These are phyloP conservation scores for Cotesia congregata DNA, from an alignment of 2,888 invertebrate species.

Conservation along the genomic window DNA sequence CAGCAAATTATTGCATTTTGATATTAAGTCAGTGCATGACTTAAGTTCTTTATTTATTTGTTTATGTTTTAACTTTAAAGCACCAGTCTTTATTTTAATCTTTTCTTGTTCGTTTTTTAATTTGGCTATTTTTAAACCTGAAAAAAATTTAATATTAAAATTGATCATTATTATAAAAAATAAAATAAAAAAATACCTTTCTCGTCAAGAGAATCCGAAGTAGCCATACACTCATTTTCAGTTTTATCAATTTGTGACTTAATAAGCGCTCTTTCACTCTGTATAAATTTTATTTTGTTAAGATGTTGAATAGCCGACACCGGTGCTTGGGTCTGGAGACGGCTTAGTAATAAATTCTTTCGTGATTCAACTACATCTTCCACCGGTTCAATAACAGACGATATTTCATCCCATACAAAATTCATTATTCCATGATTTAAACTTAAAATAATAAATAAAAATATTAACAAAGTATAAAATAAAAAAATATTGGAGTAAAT, in stretches of 20 bases:
- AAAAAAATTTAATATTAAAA: neutral
- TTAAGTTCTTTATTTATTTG: slow-evolving; percentile 57
- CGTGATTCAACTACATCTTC: neutral
- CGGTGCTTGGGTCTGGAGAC: neutral
- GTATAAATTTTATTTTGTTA: neutral
- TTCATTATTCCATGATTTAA: neutral
- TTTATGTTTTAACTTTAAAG: slow-evolving; percentile 46
- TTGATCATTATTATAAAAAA: neutral
- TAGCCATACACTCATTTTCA: neutral
- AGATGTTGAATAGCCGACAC: neutral
- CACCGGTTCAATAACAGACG: neutral
- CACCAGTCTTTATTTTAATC: neutral
- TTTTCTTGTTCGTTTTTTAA: neutral
- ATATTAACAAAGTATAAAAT: neutral
- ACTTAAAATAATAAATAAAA: neutral
- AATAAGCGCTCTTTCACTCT: neutral
- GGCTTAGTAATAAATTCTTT: neutral
- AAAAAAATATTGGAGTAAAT: neutral
- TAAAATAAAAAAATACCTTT: slow-evolving; percentile 4
- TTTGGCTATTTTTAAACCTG: neutral
- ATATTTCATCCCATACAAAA: neutral
- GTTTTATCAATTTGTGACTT: neutral
- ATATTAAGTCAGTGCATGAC: slow-evolving; percentile 56
- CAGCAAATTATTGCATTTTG: slow-evolving; percentile 59
- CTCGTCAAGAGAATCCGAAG: neutral